A percentile compares a stretch with the other conserved stretches of the same genome.
These are phyloP conservation scores for Venustaconcha ellipsiformis DNA, from an alignment of 1,140 invertebrate species.

Conservation along the genomic window DNA sequence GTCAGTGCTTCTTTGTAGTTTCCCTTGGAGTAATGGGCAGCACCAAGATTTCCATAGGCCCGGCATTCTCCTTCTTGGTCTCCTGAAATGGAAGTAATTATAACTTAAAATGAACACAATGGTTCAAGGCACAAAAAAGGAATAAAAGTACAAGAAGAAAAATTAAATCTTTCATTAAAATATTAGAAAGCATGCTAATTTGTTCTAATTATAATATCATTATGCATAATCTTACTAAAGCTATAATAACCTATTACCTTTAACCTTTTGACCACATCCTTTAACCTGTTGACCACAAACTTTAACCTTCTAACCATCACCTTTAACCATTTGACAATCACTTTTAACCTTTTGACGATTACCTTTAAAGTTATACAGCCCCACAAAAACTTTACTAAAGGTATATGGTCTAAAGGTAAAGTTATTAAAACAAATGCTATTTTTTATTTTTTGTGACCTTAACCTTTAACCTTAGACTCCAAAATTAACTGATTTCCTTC, in stretches of 20 bases:
- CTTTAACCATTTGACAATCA: neutral
- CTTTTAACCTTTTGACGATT: too few relatives aligned
- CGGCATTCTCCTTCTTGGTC: conserved; percentile 90
- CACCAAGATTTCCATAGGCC: conserved; percentile 90
- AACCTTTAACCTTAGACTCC: too few relatives aligned
- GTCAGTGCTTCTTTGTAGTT: conserved; percentile 95
- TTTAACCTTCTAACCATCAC: neutral
- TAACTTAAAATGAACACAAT: too few relatives aligned
- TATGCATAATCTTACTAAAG: neutral
- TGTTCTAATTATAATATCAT: neutral
- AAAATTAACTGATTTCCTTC: too few relatives aligned
- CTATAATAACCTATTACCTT: neutral
- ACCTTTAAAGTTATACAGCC: too few relatives aligned
- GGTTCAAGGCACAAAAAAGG: too few relatives aligned
- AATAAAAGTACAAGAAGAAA: too few relatives aligned
- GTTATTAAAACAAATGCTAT: too few relatives aligned
- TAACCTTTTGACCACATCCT: neutral
- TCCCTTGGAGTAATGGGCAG: conserved; percentile 95
- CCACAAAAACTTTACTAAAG: too few relatives aligned
- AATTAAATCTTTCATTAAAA: too few relatives aligned
- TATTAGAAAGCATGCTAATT: neutral
- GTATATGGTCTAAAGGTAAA: too few relatives aligned
- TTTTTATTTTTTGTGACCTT: too few relatives aligned
- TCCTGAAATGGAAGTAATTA: conserved; percentile 66
- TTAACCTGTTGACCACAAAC: neutral